Base-by-base conservation (phyloP, 2,113 vertebrate genomes). In the Gasterosteus aculeatus region DNA sequence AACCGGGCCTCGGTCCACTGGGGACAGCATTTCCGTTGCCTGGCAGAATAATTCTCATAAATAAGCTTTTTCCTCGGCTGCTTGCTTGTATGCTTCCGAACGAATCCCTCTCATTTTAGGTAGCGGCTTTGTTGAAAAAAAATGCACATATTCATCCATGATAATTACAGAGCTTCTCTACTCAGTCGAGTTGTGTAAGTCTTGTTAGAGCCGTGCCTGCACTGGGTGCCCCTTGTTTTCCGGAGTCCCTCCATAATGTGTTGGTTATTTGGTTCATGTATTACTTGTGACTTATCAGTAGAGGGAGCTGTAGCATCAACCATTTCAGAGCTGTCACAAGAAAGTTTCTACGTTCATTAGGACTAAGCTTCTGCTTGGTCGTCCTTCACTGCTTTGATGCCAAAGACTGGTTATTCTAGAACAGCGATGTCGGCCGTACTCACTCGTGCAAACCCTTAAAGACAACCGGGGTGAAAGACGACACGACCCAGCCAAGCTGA, bases 271-370 rank as follows among this genome's bases (percentile, higher is more conserved):
- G 46, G 7, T 76, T 46, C 78, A 69, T 85, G 87, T 69, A 68
- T 77, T 78, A 38, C 18, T 0, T 4, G 22, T 42, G 29, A 35
- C 0, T 38, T 11, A 38, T 42, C 92, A 89, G 81, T 80, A 91
- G 91, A 85, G 87, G 92, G 90, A 76, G 90, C 88, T 70, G 82
- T 64, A 85, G 47, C 41, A 54, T 63, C 33, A 59, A 18, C 56
- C 47, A 54, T 78, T 59, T 51, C 6, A 39, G 14, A 54, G 29
- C 2, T 9, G 4, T 18, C 12, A 26, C 19, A 16, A 10, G 38
- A 66, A 71, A 31, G 19, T 62, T 10, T 42, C 19, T 46, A 31
- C 33, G 46, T 58, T 33, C 26, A 53, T 46, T 7, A 10, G 62
- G 29, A 63, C 2, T 46, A 9, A 56, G 12, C 18, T 59, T 18